Percentiles rank a stretch among this genome's conserved stretches.
Evolutionary conservation across 2,113 vertebrate genomes (phyloP).

Genomic region (Oxyruncus cristatus): DNA sequence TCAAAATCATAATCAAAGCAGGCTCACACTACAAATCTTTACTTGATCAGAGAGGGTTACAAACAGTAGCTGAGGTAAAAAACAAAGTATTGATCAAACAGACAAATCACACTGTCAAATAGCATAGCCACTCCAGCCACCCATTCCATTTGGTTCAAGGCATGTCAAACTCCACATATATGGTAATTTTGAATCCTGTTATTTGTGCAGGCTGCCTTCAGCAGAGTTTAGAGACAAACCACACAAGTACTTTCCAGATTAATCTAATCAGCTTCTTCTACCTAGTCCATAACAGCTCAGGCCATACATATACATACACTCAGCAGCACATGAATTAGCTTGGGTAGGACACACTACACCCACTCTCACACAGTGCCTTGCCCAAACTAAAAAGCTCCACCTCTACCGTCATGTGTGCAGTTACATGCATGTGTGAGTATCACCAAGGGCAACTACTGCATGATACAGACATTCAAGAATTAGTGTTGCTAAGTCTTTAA

Average conservation of each 20-base stretch:
- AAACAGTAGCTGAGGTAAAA: neutral
- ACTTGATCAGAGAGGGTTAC: neutral
- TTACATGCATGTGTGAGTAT: neutral
- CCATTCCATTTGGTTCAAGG: neutral
- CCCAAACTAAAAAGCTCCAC: neutral
- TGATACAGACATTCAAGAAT: neutral
- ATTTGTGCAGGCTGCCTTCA: neutral
- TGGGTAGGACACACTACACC: neutral
- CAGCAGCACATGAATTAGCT: neutral
- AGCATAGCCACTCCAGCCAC: neutral
- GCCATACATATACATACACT: neutral
- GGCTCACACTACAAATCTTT: neutral
- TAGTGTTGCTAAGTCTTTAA: neutral
- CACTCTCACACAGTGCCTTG: neutral
- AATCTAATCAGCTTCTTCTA: neutral
- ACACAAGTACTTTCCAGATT: neutral
- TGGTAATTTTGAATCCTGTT: neutral
- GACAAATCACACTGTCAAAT: neutral
- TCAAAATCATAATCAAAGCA: neutral
- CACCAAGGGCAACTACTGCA: neutral
- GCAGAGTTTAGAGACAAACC: neutral
- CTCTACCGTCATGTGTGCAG: neutral
- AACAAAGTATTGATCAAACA: neutral
- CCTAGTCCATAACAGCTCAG: neutral
- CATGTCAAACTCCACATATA: neutral